A percentile compares a stretch with the other conserved stretches of the same genome.
phyloP scores from a whole-genome alignment of 2,113 vertebrate species.

The Azemiops feae region DNA sequence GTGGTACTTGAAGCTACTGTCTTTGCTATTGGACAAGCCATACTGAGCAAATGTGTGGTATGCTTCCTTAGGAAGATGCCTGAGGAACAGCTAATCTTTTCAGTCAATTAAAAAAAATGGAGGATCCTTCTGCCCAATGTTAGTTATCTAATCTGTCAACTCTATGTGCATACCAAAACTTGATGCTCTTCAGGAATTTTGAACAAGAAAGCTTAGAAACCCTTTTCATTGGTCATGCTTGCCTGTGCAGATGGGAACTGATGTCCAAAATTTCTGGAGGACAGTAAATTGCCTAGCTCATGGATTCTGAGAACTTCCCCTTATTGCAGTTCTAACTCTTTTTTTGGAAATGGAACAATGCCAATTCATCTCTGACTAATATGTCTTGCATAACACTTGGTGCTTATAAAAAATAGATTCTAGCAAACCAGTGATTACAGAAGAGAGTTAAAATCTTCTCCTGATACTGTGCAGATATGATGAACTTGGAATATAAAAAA shows the following conservation, averaged over 20 bases:
- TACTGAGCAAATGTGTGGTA: not conserved
- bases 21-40: not conserved
- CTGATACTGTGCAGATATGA: not conserved
- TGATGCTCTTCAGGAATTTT: not conserved
- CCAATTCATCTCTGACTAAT: not conserved
- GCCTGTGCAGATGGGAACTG: not conserved
- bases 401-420: not conserved
- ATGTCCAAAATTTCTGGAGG: not conserved
- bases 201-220: not conserved
- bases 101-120: not conserved
- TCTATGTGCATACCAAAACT: not conserved
- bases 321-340: not conserved
- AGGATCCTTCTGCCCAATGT: not conserved
- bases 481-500: not conserved
- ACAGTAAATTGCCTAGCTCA: not conserved
- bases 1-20: not conserved
- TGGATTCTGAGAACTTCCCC: not conserved
- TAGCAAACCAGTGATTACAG: not conserved
- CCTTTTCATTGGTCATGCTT: not conserved
- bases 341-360: not conserved
- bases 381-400: not conserved
- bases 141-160: not conserved
- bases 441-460: not conserved
- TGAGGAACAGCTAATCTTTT: not conserved
- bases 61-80: not conserved